phyloP scores from a whole-genome alignment of 2,888 invertebrate species.

The Dermolepida albohirtum region DNA sequence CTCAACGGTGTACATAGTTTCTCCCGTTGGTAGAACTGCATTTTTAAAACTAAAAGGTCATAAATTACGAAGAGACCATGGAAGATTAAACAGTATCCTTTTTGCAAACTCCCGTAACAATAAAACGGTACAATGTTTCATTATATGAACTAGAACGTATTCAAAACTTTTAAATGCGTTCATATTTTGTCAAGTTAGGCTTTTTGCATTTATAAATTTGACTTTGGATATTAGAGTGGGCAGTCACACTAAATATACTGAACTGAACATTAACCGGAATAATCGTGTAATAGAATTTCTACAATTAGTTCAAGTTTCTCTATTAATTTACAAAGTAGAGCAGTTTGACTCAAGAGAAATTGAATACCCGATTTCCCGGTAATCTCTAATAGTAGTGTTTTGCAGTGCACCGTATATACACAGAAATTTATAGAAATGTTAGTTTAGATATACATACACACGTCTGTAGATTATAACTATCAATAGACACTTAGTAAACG shows the following conservation, averaged over 20 bases:
- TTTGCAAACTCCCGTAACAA: conserved; percentile 22
- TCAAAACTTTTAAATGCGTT: conserved; percentile 6
- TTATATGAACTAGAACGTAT: conserved; percentile 16
- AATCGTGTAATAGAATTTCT: conserved; percentile 12
- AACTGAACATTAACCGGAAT: neutral
- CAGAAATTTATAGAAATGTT: no score
- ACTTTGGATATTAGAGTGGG: conserved; percentile 1
- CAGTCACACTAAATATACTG: neutral
- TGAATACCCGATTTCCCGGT: neutral
- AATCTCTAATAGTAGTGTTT: no score
- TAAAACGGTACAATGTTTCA: conserved; percentile 32
- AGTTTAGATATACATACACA: no score
- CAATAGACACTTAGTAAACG: no score
- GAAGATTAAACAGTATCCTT: conserved; percentile 31
- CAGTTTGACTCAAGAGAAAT: neutral
- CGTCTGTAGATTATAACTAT: no score
- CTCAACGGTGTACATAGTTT: conserved; percentile 18
- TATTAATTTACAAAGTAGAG: neutral
- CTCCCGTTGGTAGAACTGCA: conserved; percentile 22
- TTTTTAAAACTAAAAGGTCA: conserved; percentile 29
- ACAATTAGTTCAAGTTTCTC: conserved; percentile 3
- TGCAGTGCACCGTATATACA: no score
- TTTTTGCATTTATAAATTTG: conserved; percentile 9
- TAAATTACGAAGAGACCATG: conserved; percentile 28
- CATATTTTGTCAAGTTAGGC: neutral